Conservation (phyloP, 2,113 vertebrate genomes). For the Scytalopus superciliaris region DNA sequence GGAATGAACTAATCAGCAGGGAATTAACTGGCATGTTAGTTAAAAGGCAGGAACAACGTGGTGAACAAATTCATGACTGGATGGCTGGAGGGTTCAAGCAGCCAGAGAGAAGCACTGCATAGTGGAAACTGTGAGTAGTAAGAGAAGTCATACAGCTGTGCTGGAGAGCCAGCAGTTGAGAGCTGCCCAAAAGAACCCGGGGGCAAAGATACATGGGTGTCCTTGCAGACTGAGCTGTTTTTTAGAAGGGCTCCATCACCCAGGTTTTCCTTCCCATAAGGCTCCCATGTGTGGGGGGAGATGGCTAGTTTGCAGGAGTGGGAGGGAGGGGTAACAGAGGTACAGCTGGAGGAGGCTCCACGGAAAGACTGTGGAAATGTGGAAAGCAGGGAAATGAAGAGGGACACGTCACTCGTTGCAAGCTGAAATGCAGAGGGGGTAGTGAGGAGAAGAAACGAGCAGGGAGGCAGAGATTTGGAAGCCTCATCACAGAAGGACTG, state of each 20-base stretch:
- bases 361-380: constrained; percentile 24
- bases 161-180: neutral
- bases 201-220: neutral
- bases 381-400: constrained; percentile 28
- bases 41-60: constrained; percentile 30
- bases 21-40: constrained; percentile 64
- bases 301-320: constrained; percentile 7
- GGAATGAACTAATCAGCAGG: constrained; percentile 63
- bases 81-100: constrained; percentile 35
- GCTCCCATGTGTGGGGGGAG: constrained; percentile 44
- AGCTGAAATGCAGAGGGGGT: constrained; percentile 39
- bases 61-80: constrained; percentile 39
- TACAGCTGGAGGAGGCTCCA: constrained; percentile 53
- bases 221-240: neutral
- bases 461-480: constrained; percentile 31
- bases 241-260: neutral
- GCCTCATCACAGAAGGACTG: constrained; percentile 11
- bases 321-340: constrained; percentile 54
- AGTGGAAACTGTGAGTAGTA: constrained; percentile 52
- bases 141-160: neutral
- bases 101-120: constrained; percentile 7
- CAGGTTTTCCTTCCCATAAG: constrained; percentile 25
- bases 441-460: constrained; percentile 18
- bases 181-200: neutral
- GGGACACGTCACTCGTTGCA: constrained; percentile 46